These are phyloP conservation scores for Lepidurus apus DNA, from an alignment of 1,140 invertebrate genomes.

Conservation along the genomic window DNA sequence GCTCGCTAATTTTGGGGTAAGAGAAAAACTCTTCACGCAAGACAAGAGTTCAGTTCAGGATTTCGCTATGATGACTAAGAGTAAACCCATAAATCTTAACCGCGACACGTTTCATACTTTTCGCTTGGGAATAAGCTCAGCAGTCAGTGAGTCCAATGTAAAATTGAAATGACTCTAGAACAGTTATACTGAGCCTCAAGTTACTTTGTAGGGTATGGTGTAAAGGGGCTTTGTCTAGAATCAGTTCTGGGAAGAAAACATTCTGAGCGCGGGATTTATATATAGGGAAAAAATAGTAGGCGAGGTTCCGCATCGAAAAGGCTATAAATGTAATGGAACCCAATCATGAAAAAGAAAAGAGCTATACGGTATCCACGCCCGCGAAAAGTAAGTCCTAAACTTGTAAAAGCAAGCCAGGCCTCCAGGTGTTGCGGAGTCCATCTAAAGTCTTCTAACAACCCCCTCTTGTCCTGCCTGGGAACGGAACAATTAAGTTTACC, in stretches of 20 bases:
- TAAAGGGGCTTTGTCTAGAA: neutral
- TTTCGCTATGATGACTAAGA: too few relatives aligned
- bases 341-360: neutral
- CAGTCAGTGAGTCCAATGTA: too few relatives aligned
- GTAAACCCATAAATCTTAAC: too few relatives aligned
- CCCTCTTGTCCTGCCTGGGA: neutral
- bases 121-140: too few relatives aligned
- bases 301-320: neutral
- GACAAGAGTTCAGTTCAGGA: too few relatives aligned
- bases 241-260: neutral
- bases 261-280: neutral
- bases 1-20: neutral
- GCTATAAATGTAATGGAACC: neutral
- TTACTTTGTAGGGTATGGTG: neutral
- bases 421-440: neutral
- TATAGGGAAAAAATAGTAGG: neutral
- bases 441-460: neutral
- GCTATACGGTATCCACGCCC: neutral
- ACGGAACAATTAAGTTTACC: constrained; percentile 11
- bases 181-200: too few relatives aligned
- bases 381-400: neutral
- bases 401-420: neutral
- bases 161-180: too few relatives aligned
- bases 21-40: neutral
- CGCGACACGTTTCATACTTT: too few relatives aligned